Base-by-base conservation (phyloP, 2,888 invertebrate genomes). In the Micoletzkya japonica region DNA sequence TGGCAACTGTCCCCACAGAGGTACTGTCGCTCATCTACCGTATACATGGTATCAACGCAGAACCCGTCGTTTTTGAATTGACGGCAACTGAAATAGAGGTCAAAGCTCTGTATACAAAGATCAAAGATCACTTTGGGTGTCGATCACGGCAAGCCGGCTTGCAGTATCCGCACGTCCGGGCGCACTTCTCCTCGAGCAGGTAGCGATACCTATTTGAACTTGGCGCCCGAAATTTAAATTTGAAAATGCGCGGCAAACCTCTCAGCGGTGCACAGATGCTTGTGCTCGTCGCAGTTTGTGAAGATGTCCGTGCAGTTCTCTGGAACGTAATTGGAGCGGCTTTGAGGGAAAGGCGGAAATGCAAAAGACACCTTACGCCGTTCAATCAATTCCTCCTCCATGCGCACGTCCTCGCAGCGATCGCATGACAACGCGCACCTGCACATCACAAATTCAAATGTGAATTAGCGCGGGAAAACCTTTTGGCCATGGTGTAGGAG, bases 1-100 rank as follows among this genome's bases (percentile, higher is more conserved):
- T 73, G 60, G 67, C 79, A 79, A 20, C 74, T 75, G 24, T 70
- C 71, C n/a, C 79, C 79, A 59, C 79, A 79, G 54, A 79, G 71
- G 37, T 71, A 74, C 30, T 68, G 70, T 37, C 73, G 61, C 68
- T 79, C 79, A 1, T 76, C 77, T 30, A 36, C 20, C 6, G 79
- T 76, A 66, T 79, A 79, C 70, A 74, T 74, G 17, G 66, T 71
- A 52, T 79, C 77, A 39, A 71, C 68, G 63, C 79, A 79, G 74
- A 79, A 79, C 14, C 76, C 79, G 49, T 79, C 79, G 26, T 69
- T 54, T 32, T 64, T 67, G 72, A 73, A 76, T 59, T 79, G 73
- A 24, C 68, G 70, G 50, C 79, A 79, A 34, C 79, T 79, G 68
- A 63, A 75, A 50, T 10, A 50, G 20, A 52, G n/a, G n/a, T 28